Conservation (phyloP, 2,888 invertebrate species). For the Liposcelis brunnea region DNA sequence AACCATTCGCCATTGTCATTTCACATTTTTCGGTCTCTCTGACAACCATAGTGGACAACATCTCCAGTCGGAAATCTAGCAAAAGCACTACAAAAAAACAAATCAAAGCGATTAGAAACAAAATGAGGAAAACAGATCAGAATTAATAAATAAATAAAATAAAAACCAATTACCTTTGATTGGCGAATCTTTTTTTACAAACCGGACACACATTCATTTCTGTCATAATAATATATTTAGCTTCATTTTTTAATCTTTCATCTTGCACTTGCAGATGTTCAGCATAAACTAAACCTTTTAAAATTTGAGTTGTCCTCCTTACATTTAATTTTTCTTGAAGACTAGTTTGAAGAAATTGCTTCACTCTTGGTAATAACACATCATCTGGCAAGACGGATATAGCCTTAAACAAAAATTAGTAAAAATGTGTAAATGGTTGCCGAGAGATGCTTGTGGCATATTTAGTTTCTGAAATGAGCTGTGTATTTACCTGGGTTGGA, state of each 20-base stretch:
- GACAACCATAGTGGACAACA: constrained; percentile 84
- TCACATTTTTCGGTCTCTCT: constrained; percentile 19
- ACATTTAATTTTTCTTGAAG: constrained; percentile 55
- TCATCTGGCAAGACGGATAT: constrained; percentile 63
- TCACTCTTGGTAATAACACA: constrained; percentile 57
- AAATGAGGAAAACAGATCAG: too few relatives aligned
- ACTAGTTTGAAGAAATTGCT: constrained; percentile 62
- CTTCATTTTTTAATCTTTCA: constrained; percentile 60
- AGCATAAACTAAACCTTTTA: constrained; percentile 67
- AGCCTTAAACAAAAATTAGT: constrained; percentile 30
- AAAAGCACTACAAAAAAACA: constrained; percentile 54
- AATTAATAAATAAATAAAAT: constrained; percentile 1
- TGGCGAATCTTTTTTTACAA: constrained; percentile 85
- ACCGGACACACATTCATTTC: constrained; percentile 79
- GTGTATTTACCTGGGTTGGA: constrained; percentile 45
- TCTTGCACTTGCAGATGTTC: constrained; percentile 75
- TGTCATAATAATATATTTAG: constrained; percentile 64
- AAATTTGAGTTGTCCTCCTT: constrained; percentile 55
- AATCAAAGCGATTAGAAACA: constrained; percentile 6
- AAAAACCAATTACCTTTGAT: constrained; percentile 47
- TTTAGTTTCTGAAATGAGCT: too few relatives aligned
- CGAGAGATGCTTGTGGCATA: too few relatives aligned
- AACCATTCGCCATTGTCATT: too few relatives aligned
- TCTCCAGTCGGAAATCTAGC: constrained; percentile 82
- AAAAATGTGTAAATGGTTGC: constrained; percentile 5